These are phyloP conservation scores for Metopia argyrocephala DNA, from an alignment of 2,888 invertebrate genomes.

Conservation along the genomic window DNA sequence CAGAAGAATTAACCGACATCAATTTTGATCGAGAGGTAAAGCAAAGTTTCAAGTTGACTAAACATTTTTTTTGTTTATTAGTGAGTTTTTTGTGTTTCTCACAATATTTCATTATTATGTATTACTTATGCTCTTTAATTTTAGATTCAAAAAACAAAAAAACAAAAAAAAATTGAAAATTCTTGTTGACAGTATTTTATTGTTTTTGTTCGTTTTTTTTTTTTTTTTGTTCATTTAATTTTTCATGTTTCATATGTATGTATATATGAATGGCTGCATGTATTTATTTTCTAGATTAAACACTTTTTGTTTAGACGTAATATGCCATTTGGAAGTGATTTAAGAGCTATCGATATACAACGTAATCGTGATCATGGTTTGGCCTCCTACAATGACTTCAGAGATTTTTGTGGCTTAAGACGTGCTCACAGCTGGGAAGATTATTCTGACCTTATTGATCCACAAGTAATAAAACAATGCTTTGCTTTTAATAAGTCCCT, in stretches of 20 bases:
- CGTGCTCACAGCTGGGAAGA: slow-evolving; percentile 85
- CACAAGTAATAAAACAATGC: slow-evolving; percentile 77
- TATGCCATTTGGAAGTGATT: slow-evolving; percentile 87
- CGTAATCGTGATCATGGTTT: slow-evolving; percentile 92
- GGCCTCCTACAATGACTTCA: slow-evolving; percentile 87
- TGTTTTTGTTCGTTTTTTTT: slow-evolving; percentile 3
- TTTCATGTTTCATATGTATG: no score
- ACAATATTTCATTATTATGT: slow-evolving; percentile 36
- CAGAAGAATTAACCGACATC: slow-evolving; percentile 87
- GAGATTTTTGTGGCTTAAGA: slow-evolving; percentile 87
- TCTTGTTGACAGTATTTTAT: slow-evolving; percentile 21
- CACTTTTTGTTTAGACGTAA: slow-evolving; percentile 84
- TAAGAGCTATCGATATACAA: slow-evolving; percentile 90
- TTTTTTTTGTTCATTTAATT: no score
- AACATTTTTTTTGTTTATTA: slow-evolving; percentile 8
- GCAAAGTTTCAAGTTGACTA: slow-evolving; percentile 40
- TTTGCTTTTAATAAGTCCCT: not conserved
- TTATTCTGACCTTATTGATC: slow-evolving; percentile 84
- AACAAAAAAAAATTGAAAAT: not conserved
- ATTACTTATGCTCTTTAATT: no score
- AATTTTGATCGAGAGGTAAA: slow-evolving; percentile 82
- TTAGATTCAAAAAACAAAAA: no score
- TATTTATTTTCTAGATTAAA: slow-evolving; percentile 80
- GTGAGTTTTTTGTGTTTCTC: not conserved
- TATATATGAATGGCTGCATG: slow-evolving; percentile 16